phyloP scores from a whole-genome alignment of 2,888 invertebrate genomes.

The Miltochrista miniata region DNA sequence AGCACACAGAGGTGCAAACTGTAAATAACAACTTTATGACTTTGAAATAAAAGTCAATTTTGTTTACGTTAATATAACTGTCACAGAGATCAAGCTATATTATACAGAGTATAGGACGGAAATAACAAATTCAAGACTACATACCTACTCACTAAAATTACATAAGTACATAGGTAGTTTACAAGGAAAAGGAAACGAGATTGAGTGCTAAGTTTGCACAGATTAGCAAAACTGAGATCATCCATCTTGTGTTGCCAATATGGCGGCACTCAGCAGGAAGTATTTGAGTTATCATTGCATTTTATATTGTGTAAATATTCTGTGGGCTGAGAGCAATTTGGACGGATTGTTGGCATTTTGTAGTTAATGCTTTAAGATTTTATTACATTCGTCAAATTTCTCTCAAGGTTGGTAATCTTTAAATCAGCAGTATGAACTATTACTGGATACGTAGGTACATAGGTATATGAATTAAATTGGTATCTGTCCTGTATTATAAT shows the following conservation, averaged over 20 bases:
- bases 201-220: slow-evolving; percentile 28
- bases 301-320: slow-evolving; percentile 25
- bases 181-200: slow-evolving; percentile 34
- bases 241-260: background rate
- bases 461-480: no score
- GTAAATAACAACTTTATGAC: no score
- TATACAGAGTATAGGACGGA: no score
- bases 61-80: no score
- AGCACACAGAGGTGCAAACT: no score
- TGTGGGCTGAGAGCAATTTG: slow-evolving; percentile 25
- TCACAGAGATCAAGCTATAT: no score
- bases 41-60: no score
- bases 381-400: background rate
- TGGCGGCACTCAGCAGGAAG: slow-evolving; percentile 34
- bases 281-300: slow-evolving; percentile 30
- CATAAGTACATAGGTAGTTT: slow-evolving; percentile 13
- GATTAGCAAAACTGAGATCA: slow-evolving; percentile 29
- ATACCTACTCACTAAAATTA: background rate
- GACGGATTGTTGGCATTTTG: slow-evolving; percentile 10
- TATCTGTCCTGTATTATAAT: no score
- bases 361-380: background rate
- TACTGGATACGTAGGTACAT: no score
- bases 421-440: no score
- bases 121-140: no score
- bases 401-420: background rate